phyloP scores from a whole-genome alignment of 37 sponge, comb jelly and placozoan genomes.

The Hormiphora californensis region DNA sequence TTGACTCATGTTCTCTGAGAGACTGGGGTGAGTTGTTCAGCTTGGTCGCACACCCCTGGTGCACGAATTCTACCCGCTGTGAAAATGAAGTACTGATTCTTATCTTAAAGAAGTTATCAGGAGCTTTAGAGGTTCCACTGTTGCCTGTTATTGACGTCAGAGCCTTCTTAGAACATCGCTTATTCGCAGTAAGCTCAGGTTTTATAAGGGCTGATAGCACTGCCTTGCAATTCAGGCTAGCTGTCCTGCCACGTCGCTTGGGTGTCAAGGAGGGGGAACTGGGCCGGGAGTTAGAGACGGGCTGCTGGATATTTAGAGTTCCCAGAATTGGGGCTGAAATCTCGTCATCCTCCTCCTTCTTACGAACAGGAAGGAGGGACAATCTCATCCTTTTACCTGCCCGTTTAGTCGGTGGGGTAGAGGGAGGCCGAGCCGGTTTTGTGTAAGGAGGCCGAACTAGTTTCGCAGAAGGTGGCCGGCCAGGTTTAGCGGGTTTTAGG shows the following conservation, averaged over 20 bases:
- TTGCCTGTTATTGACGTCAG: not conserved
- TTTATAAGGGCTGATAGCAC: slow-evolving; percentile 41
- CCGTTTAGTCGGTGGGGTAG: too few species aligned
- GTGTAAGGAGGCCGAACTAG: too few species aligned
- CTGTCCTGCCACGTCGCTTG: slow-evolving; percentile 1
- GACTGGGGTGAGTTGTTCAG: not conserved
- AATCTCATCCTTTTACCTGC: not conserved
- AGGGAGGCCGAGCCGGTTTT: too few species aligned
- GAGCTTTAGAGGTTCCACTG: too few species aligned
- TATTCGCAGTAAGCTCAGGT: not conserved
- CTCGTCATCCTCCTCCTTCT: not conserved
- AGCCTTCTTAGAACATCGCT: not conserved
- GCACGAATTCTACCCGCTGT: not conserved
- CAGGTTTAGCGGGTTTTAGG: too few species aligned
- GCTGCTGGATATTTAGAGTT: not conserved
- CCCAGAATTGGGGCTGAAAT: not conserved
- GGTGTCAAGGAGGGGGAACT: not conserved
- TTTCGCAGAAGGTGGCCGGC: too few species aligned
- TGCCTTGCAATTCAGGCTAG: slow-evolving; percentile 35
- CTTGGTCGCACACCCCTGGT: not conserved
- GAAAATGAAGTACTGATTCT: not conserved
- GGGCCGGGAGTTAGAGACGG: not conserved
- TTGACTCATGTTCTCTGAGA: not conserved
- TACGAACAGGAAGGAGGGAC: slow-evolving; percentile 2
- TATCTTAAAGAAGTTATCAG: slow-evolving; percentile 35